phyloP scores from a whole-genome alignment of 2,888 invertebrate genomes.

The Drosophila imparisetae region DNA sequence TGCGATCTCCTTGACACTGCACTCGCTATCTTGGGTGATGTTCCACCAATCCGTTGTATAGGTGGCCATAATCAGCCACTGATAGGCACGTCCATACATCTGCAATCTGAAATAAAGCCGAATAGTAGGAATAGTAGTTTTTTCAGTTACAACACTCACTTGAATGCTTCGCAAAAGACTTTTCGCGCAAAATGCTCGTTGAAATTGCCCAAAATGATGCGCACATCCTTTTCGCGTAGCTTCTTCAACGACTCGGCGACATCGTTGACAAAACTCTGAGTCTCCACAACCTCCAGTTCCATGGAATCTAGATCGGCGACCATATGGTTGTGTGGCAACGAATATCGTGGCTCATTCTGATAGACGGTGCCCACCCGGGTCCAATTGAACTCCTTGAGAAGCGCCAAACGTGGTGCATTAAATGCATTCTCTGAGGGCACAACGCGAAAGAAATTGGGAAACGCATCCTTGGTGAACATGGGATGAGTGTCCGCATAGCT shows the following conservation, averaged over 20 bases:
- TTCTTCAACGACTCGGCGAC: slow-evolving; percentile 91
- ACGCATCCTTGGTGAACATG: slow-evolving; percentile 96
- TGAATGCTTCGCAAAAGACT: slow-evolving; percentile 95
- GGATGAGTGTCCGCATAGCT: slow-evolving; percentile 99
- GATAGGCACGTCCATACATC: slow-evolving; percentile 96
- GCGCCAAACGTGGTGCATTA: slow-evolving; percentile 94
- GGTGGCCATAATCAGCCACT: slow-evolving; percentile 97
- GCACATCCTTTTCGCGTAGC: slow-evolving; percentile 94
- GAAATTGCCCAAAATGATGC: slow-evolving; percentile 98
- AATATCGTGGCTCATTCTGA: slow-evolving; percentile 97
- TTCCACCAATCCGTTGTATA: slow-evolving; percentile 92
- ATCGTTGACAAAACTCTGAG: slow-evolving; percentile 96
- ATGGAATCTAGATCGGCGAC: slow-evolving; percentile 93
- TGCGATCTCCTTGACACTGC: slow-evolving; percentile 90
- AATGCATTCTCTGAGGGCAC: slow-evolving; percentile 98
- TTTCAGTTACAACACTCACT: slow-evolving; percentile 83
- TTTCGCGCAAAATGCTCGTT: slow-evolving; percentile 96
- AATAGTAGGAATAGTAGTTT: not conserved
- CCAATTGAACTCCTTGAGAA: slow-evolving; percentile 98
- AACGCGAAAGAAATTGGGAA: slow-evolving; percentile 98
- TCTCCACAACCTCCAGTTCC: slow-evolving; percentile 93
- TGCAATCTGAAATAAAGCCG: slow-evolving; percentile 86
- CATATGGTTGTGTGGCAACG: slow-evolving; percentile 94
- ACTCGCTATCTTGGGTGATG: slow-evolving; percentile 86
- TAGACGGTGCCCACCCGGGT: slow-evolving; percentile 98